phyloP scores from a whole-genome alignment of 2,113 vertebrate genomes.

The Pelvicachromis taeniatus region DNA sequence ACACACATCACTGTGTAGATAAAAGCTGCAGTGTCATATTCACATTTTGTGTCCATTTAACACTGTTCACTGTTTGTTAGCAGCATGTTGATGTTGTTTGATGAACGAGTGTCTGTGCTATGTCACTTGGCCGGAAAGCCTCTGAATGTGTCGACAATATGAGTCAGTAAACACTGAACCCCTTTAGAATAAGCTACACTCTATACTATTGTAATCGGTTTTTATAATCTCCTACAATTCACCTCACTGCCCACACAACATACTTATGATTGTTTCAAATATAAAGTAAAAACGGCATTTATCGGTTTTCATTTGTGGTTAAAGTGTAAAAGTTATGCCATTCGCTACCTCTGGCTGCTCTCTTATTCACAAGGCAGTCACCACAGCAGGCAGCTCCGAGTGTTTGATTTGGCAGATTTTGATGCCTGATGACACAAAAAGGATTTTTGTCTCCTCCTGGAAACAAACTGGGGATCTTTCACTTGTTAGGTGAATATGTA shows the following conservation, averaged over 20 bases:
- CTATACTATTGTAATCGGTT: background rate
- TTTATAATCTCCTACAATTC: background rate
- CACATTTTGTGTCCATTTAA: background rate
- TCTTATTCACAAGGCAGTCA: background rate
- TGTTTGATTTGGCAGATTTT: background rate
- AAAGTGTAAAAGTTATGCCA: background rate
- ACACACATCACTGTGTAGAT: background rate
- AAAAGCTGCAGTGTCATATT: background rate
- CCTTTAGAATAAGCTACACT: background rate
- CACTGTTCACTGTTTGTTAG: background rate
- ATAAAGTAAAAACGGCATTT: background rate
- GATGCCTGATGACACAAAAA: background rate
- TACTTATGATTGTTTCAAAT: background rate
- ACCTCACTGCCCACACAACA: background rate
- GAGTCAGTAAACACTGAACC: background rate
- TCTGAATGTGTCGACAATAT: background rate
- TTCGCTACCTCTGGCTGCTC: background rate
- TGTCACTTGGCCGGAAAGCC: background rate
- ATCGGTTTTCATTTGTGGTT: background rate
- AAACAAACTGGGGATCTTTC: background rate
- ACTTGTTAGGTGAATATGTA: background rate
- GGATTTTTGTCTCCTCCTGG: background rate
- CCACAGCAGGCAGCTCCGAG: background rate
- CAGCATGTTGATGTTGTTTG: background rate
- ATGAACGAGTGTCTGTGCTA: background rate